Evolutionary conservation across 1,140 invertebrate species (phyloP), one percentile per base, ranked within the genome.

Genomic region (Drosophila murphyi): DNA sequence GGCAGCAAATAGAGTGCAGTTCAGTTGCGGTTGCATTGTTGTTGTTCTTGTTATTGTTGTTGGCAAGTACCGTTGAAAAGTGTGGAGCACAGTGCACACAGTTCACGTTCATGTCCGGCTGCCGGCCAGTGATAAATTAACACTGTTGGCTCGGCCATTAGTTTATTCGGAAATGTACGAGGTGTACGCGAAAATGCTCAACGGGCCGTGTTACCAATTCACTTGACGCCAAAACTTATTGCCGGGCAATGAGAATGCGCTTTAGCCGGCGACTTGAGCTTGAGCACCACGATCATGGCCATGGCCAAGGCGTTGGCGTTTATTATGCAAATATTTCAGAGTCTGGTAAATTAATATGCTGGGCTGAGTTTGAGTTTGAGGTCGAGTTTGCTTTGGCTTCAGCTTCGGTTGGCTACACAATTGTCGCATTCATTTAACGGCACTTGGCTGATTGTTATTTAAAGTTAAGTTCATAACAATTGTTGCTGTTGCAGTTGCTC

Each of bases 401-500:
- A 43, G 59, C 55, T 57, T 52, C 48, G 65, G 65, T 62, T 56
- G 63, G 43, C 71, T 68, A 67, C 63, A 86, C 82, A 83, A 87
- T 87, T 87, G 82, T 87, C 82, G 83, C 83, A 87, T 88, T 88
- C 83, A 87, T 87, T 87, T 87, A 87, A 87, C 83, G 83, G 83
- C 85, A 87, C 83, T 87, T 88, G 85, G 80, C 80, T 87, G 83
- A 87, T 87, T 87, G 83, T 87, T 88, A 83, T 89, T 89, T 87
- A 87, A 88, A 87, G 83, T 87, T 83, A 69, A 89, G 83, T 87
- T 87, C 83, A 87, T 87, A 87, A 87, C 83, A 87, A 87, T 87
- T 87, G 83, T 78, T 59, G 72, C 37, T 52, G 68, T 65, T 59
- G 63, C 51, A 72, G 63, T 39, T 20, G 20, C 20, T 20, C 20